Evolutionary conservation across 2,113 vertebrate species (phyloP).

Genomic region (Regulus satrapa): DNA sequence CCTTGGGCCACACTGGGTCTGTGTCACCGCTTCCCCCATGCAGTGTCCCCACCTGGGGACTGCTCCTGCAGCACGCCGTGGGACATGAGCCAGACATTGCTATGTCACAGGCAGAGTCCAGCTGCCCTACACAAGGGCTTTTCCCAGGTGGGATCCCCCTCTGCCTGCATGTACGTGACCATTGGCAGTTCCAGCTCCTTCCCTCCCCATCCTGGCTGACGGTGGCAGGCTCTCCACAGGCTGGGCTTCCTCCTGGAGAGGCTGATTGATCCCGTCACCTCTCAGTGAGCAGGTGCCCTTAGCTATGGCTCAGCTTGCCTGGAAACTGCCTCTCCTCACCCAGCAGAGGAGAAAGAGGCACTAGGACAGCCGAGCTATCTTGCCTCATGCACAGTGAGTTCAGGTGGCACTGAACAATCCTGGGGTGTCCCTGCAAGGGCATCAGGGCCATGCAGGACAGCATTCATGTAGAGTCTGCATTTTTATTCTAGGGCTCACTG

Average conservation of each 20-base stretch:
- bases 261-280: not conserved
- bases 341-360: not conserved
- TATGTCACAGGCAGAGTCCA: not conserved
- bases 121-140: not conserved
- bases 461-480: not conserved
- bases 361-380: not conserved
- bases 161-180: not conserved
- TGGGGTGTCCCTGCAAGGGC: not conserved
- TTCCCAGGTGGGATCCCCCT: not conserved
- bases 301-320: not conserved
- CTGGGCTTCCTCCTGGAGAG: not conserved
- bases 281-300: rapidly evolving
- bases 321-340: not conserved
- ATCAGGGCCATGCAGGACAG: not conserved
- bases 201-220: not conserved
- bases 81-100: rapidly evolving
- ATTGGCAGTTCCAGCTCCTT: not conserved
- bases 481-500: not conserved
- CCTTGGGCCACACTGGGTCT: not conserved
- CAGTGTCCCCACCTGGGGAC: not conserved
- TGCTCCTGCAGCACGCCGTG: not conserved
- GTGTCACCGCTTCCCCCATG: not conserved
- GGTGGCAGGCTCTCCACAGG: not conserved
- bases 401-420: not conserved
- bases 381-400: not conserved